Evolutionary conservation across 2,888 invertebrate species (phyloP), one percentile per base, ranked within the genome.

Genomic region (Aromia moschata): DNA sequence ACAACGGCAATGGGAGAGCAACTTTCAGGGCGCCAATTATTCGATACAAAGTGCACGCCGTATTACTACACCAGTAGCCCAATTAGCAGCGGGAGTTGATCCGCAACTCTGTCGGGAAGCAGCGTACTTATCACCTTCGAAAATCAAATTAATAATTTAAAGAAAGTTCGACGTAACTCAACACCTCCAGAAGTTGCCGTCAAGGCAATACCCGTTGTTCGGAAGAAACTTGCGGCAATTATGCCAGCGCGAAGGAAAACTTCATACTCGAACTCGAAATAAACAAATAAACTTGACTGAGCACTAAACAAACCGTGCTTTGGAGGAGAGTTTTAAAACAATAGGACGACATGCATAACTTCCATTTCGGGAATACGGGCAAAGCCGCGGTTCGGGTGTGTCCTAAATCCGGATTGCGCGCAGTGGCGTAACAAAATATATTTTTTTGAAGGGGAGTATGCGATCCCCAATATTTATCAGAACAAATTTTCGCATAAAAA

Each of bases 341-440:
- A 56, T 33, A 61, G 57, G 31, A n/a, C 41, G 41, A 52, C 51
- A 40, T 41, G 41, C 16, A 31, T 52, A 52, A 49, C 40, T 52
- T 37, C 18, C 30, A 16, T 30, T 12, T 38, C 20, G 11, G 2
- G 25, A n/a, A n/a, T 25, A 25, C 4, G 36, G 40, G 41, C 51
- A 62, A 62, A 57, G 45, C 55, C 47, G n/a, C n/a, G 58, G 51
- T 46, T 49, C 37, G 43, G 45, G 7, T 47, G 62, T 54, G 57
- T 49, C 65, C 69, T 64, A 67, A 72, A 72, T 69, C 67, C 60
- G 54, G 62, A 65, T n/a, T n/a, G n/a, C n/a, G n/a, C n/a, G n/a
- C n/a, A n/a, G n/a, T n/a, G n/a, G n/a, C n/a, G n/a, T n/a, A n/a
- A n/a, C n/a, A n/a, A n/a, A n/a, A n/a, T n/a, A n/a, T n/a, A n/a